Conservation (phyloP, 2,797 vertebrate species). For the Alectoris magna region DNA sequence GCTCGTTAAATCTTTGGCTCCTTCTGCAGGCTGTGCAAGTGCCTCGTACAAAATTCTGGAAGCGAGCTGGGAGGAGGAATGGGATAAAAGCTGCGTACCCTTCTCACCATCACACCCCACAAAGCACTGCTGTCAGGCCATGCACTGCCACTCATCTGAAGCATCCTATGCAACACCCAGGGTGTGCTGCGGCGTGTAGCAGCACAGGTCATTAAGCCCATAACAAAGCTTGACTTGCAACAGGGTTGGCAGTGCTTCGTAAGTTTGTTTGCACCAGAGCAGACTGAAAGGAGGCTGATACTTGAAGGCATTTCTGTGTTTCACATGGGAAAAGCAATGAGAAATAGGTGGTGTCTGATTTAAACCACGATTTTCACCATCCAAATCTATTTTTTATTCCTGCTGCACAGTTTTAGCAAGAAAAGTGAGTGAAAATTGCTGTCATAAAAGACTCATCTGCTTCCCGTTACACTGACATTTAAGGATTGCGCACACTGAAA, state of each 20-base stretch:
- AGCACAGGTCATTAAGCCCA: background rate
- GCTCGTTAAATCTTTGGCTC: conserved; percentile 44
- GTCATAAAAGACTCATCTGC: conserved; percentile 24
- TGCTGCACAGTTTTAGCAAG: background rate
- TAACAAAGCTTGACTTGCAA: background rate
- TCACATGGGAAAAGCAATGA: background rate
- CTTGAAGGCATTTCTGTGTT: background rate
- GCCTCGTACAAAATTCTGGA: background rate
- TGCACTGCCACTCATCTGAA: background rate
- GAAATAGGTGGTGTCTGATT: background rate
- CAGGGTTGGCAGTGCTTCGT: background rate
- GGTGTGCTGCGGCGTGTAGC: background rate
- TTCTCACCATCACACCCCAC: background rate
- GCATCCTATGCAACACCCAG: background rate
- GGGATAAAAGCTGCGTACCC: background rate
- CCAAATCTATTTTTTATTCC: conserved; percentile 12
- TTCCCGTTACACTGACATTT: conserved; percentile 13
- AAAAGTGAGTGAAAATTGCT: conserved; percentile 5
- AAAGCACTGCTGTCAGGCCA: background rate
- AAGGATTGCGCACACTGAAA: conserved; percentile 26
- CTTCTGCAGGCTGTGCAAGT: conserved; percentile 27
- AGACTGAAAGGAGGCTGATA: background rate
- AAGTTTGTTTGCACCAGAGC: background rate
- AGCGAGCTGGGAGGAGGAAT: background rate
- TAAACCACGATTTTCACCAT: background rate